Evolutionary conservation across 1,140 invertebrate species (phyloP).

Genomic region (Nasonia giraulti): DNA sequence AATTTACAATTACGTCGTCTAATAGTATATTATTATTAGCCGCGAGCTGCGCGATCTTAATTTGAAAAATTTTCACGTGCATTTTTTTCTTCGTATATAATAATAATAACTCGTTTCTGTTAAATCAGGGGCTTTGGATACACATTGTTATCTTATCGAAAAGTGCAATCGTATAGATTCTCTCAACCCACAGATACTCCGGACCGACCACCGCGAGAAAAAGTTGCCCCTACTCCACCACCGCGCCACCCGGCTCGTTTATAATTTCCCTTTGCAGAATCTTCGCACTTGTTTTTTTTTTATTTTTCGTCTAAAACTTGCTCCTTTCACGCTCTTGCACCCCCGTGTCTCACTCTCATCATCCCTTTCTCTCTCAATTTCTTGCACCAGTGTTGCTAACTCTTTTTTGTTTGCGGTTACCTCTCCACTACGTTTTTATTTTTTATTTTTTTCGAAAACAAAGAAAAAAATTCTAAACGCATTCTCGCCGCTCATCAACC

Average conservation of each 20-base stretch:
- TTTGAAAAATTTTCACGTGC: not conserved
- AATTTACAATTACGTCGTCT: not conserved
- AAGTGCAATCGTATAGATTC: not conserved
- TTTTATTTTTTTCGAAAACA: not conserved
- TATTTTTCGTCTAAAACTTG: constrained; percentile 20
- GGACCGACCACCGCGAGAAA: constrained; percentile 15
- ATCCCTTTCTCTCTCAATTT: not conserved
- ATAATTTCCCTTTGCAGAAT: constrained; percentile 39
- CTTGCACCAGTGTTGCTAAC: not conserved
- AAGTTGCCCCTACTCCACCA: constrained; percentile 51
- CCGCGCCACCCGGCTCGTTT: constrained; percentile 57
- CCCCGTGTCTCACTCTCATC: not conserved
- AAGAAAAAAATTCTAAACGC: not conserved
- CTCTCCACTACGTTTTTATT: not conserved
- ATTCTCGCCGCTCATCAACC: not conserved
- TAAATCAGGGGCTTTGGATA: not conserved
- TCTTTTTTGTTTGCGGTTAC: not conserved
- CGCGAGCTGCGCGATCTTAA: not conserved
- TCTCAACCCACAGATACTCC: not conserved
- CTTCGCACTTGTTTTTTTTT: constrained; percentile 2
- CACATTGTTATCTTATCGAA: not conserved
- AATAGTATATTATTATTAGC: not conserved
- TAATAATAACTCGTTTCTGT: not conserved
- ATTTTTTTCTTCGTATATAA: not conserved
- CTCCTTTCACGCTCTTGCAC: constrained; percentile 15